These are phyloP conservation scores for Melieria omissa DNA, from an alignment of 2,888 invertebrate species.

Conservation along the genomic window DNA sequence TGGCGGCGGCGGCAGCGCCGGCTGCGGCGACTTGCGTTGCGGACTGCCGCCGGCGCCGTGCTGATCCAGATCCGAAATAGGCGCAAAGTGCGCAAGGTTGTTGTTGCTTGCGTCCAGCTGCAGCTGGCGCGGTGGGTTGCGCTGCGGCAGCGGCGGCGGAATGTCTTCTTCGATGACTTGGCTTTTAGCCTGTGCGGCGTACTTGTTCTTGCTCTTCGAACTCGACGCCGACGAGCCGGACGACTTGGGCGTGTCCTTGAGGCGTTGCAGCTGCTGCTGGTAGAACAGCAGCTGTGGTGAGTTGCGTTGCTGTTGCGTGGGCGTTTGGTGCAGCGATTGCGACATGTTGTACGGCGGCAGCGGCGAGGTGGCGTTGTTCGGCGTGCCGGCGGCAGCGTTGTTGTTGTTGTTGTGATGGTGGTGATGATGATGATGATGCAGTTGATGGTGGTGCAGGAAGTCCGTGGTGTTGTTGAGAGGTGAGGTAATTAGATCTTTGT, in stretches of 20 bases:
- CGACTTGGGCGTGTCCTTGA: constrained; percentile 56
- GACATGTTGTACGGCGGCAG: constrained; percentile 53
- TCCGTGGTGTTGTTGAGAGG: constrained; percentile 62
- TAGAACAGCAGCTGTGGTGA: constrained; percentile 68
- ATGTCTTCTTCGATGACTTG: constrained; percentile 57
- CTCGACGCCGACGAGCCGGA: constrained; percentile 43
- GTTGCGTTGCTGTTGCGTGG: constrained; percentile 49
- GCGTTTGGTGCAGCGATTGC: constrained; percentile 66
- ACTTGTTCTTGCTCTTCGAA: constrained; percentile 60
- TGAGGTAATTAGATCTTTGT: constrained; percentile 63
- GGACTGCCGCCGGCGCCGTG: constrained; percentile 53
- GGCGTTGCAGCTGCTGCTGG: constrained; percentile 49
- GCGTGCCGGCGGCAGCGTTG: constrained; percentile 39
- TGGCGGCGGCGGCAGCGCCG: constrained; percentile 9
- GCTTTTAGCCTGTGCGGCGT: constrained; percentile 58
- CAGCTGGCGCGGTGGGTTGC: constrained; percentile 66
- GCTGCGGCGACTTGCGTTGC: constrained; percentile 36
- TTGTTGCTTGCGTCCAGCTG: constrained; percentile 51
- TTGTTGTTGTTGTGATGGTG: constrained; percentile 45
- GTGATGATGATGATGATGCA: constrained; percentile 46
- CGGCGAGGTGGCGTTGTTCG: constrained; percentile 46
- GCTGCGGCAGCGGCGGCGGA: constrained; percentile 71
- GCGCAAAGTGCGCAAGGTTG: constrained; percentile 49
- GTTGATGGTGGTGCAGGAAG: constrained; percentile 52
- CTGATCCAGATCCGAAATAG: constrained; percentile 65